Evolutionary conservation across 2,888 invertebrate genomes (phyloP).

Genomic region (Lasioglossum pauxillum): DNA sequence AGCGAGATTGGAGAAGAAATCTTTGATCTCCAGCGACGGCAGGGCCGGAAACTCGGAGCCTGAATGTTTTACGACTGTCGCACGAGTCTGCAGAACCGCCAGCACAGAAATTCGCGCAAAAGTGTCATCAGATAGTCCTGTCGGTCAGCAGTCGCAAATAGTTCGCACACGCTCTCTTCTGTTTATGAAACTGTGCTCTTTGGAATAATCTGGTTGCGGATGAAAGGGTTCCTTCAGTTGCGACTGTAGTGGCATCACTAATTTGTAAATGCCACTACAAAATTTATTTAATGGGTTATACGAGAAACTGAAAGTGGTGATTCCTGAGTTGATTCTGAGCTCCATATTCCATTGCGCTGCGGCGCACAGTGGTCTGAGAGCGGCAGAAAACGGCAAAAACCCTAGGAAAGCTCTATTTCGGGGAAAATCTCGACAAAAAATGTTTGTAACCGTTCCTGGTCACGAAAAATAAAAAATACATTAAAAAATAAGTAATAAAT

Average conservation of each 20-base stretch:
- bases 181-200: conserved; percentile 27
- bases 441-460: too few relatives aligned
- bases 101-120: background rate
- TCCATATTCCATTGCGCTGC: too few relatives aligned
- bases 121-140: background rate
- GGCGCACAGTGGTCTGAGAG: too few relatives aligned
- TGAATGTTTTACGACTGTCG: conserved; percentile 45
- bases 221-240: conserved; percentile 7
- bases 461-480: too few relatives aligned
- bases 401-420: too few relatives aligned
- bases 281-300: background rate
- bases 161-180: background rate
- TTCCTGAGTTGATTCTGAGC: too few relatives aligned
- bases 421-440: too few relatives aligned
- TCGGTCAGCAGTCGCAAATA: background rate
- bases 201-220: conserved; percentile 19
- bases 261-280: conserved; percentile 13
- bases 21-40: conserved; percentile 43
- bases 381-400: too few relatives aligned
- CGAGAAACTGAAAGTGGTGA: too few relatives aligned
- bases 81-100: background rate
- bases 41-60: background rate
- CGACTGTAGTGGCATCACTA: background rate
- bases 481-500: too few relatives aligned
- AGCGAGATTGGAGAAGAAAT: conserved; percentile 54